Evolutionary conservation across 2,113 vertebrate species (phyloP), one percentile per base, ranked within the genome.

Genomic region (Campylomormyrus numenius): DNA sequence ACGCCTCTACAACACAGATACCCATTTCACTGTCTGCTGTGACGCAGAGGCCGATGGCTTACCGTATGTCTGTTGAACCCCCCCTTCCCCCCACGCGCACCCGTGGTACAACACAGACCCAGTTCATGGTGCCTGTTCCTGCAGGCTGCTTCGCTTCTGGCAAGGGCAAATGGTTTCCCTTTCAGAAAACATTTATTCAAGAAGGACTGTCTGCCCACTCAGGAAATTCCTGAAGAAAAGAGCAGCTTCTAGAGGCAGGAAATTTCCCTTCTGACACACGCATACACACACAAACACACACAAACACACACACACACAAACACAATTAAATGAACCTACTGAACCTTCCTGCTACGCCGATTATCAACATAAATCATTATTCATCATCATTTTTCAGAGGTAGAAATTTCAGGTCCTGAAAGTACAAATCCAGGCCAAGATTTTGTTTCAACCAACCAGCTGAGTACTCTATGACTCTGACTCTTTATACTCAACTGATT

Each of bases 191-290:
- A 97, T 97, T 97, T 96, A 96, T 97, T 97, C 98, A 99, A 98
- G 98, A 99, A 99, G 97, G 96, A 94, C 94, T 92, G 97, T 97
- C 97, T 97, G 97, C 97, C 98, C 97, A 99, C 98, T 97, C 98
- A 99, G 97, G 97, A 98, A 98, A 99, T 99, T 98, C 98, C 97
- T 99, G 97, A 97, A 95, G 97, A 98, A 97, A 96, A 95, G 95
- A 95, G 96, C 96, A 95, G 97, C 97, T 98, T 98, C 97, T 97
- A 97, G 96, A 97, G 97, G 96, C 97, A 98, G 98, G 98, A 99
- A 99, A 99, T 98, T 98, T 99, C 98, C 95, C 97, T 97, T 97
- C 95, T 96, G 95, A 97, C 97, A 96, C 94, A 95, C 66, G 89
- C 91, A 70, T 52, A 89, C 42, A 84, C 83, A 91, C 84, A 90